Evolutionary conservation across 2,888 invertebrate species (phyloP).

Genomic region (Molanna angustata): DNA sequence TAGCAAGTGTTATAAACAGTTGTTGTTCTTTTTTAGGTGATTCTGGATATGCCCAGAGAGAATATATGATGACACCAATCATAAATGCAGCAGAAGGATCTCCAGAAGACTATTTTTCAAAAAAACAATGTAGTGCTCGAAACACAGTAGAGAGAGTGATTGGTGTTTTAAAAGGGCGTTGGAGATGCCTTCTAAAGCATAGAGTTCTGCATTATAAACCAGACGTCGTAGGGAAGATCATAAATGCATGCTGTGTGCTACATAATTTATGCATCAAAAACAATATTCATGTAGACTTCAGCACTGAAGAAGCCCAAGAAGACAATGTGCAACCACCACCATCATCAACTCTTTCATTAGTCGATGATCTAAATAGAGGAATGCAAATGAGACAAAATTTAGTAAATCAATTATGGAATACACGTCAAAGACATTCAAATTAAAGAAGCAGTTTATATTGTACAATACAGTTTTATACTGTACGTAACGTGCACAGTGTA

Average conservation of each 20-base stretch:
- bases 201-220: conserved; percentile 3
- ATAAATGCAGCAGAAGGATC: conserved; percentile 6
- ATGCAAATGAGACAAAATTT: neutral
- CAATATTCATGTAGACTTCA: neutral
- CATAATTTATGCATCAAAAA: neutral
- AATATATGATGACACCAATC: conserved; percentile 3
- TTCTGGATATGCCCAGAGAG: conserved; percentile 1
- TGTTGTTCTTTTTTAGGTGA: conserved; percentile 4
- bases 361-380: neutral
- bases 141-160: conserved; percentile 2
- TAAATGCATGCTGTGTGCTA: conserved; percentile 4
- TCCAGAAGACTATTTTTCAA: conserved; percentile 2
- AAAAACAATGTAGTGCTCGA: neutral
- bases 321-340: neutral
- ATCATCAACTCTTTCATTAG: neutral
- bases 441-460: too few relatives aligned
- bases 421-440: too few relatives aligned
- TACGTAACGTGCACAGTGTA: too few relatives aligned
- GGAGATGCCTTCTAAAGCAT: conserved; percentile 3
- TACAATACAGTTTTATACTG: too few relatives aligned
- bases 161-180: conserved; percentile 2
- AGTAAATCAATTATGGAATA: neutral
- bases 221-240: neutral
- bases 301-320: neutral
- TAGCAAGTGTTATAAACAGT: conserved; percentile 2